phyloP scores from a whole-genome alignment of 2,797 vertebrate species.

The Ficedula albicollis region DNA sequence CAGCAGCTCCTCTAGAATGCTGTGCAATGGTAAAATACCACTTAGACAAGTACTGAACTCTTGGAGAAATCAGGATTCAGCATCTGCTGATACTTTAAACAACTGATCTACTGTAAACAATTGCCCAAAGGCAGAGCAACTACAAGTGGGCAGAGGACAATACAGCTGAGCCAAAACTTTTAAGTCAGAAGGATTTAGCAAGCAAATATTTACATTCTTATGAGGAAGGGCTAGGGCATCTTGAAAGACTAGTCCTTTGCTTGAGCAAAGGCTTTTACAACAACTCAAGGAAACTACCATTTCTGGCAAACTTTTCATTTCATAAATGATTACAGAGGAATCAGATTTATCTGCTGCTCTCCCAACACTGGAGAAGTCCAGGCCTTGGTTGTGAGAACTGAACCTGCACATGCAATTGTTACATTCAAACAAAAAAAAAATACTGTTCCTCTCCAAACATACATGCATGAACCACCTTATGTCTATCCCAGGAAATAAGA shows the following conservation, averaged over 20 bases:
- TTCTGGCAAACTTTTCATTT: not conserved
- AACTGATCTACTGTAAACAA: not conserved
- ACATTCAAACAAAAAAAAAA: not conserved
- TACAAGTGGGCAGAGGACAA: not conserved
- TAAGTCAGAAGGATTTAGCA: not conserved
- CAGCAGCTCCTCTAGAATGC: not conserved
- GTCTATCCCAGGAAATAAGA: not conserved
- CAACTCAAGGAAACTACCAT: not conserved
- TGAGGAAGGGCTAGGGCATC: not conserved
- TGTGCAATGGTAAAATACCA: not conserved
- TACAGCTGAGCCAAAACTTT: not conserved
- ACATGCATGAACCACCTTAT: accelerated
- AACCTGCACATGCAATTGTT: accelerated
- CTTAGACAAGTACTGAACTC: not conserved
- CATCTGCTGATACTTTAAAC: not conserved
- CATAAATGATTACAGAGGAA: not conserved
- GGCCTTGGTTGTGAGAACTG: not conserved
- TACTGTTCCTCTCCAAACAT: not conserved
- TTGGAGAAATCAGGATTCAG: not conserved
- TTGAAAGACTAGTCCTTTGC: not conserved
- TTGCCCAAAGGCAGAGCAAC: not conserved
- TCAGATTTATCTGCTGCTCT: not conserved
- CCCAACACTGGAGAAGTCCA: not conserved
- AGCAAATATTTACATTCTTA: not conserved
- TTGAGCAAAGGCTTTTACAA: not conserved